Evolutionary conservation across 1,140 invertebrate species (phyloP), one percentile per base, ranked within the genome.

Genomic region (Cydia pomonella): DNA sequence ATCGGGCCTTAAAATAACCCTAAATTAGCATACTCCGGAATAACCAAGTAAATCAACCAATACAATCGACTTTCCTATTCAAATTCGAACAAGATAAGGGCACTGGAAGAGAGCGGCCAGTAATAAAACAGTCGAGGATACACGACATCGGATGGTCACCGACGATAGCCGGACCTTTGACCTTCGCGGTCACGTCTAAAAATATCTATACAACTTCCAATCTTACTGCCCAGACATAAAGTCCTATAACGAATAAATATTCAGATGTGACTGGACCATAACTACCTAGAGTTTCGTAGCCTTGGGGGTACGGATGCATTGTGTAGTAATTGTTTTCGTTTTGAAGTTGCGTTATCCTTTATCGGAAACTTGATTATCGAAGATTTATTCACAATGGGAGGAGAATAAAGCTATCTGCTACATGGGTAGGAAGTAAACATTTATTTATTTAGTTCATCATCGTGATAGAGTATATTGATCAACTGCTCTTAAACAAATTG

Each of bases 141-240:
- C 53, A 64, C 63, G 63, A 27, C 63, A 64, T 64, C 27, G 63
- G 63, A 64, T 64, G 63, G 63, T 64, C 63, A 64, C 63, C 63
- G 13, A 16, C 63, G 63, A 64, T 64, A 64, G 63, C 27, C 63
- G 53, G 53, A 59, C 53, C 53, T 59, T 23, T 59, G 53, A 59
- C 53, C 53, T 23, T 4, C 6, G 3, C 13, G 44, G 44, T 47
- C 44, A 47, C 21, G 7, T 59, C 53, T 53, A 18, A 53, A 59
- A 23, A 23, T 21, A 23, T 23, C 0, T 18, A 53, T 18, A 59
- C 53, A 23, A 59, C n/a, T 59, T 59, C 21, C 21, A 59, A 21
- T n/a, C 53, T 59, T 59, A 21, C 53, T 23, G 18, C 18, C 21
- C 18, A 3, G 7, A 59, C 53, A 59, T 21, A 59, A 59, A 59